These are phyloP conservation scores for Kryphioiulus occultus DNA, from an alignment of 2,888 invertebrate genomes.

Conservation along the genomic window DNA sequence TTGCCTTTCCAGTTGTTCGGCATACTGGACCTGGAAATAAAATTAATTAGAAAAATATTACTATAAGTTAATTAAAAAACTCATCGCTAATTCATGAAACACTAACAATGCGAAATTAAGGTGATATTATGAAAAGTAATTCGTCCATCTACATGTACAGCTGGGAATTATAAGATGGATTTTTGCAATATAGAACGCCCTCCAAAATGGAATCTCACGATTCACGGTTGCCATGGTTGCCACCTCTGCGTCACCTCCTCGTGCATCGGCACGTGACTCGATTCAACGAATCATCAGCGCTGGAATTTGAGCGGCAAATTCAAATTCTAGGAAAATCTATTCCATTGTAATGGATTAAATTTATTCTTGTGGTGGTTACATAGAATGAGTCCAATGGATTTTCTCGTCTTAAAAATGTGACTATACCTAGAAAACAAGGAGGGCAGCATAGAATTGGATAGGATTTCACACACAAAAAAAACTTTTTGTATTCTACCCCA, in stretches of 20 bases:
- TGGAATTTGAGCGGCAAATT: too few relatives aligned
- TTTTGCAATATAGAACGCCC: not conserved
- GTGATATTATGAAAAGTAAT: too few relatives aligned
- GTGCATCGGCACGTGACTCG: too few relatives aligned
- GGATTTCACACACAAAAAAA: not conserved
- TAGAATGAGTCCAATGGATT: too few relatives aligned
- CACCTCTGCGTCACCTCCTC: not conserved
- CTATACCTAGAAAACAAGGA: not conserved
- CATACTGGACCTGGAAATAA: not conserved
- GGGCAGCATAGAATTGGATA: not conserved
- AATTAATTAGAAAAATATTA: not conserved
- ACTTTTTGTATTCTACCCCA: not conserved
- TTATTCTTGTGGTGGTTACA: too few relatives aligned
- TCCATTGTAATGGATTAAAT: too few relatives aligned
- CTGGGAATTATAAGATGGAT: not conserved
- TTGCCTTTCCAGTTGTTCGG: not conserved
- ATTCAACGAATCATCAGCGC: too few relatives aligned
- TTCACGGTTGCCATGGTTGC: not conserved
- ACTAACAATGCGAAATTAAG: not conserved
- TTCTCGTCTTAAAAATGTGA: not conserved
- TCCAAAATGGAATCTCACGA: not conserved
- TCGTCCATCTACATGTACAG: not conserved
- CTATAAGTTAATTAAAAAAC: too few relatives aligned
- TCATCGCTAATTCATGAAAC: too few relatives aligned
- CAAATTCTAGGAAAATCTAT: too few relatives aligned